Conservation (phyloP, 2,113 vertebrate species). For the Notechis scutatus region DNA sequence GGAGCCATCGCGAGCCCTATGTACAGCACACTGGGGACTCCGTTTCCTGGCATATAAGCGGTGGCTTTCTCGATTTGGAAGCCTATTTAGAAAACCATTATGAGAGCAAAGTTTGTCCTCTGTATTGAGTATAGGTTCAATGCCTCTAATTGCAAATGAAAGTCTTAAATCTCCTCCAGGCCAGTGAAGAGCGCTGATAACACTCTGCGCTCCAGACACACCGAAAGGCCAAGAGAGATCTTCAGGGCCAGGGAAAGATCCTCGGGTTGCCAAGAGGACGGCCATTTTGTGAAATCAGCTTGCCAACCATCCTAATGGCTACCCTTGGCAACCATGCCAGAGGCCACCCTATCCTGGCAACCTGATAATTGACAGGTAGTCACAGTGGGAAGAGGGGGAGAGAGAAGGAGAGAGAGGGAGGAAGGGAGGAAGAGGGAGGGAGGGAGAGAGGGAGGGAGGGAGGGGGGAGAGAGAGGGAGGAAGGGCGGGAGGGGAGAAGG, state of each 20-base stretch:
- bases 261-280: not conserved
- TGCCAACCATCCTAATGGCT: not conserved
- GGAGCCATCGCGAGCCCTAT: not conserved
- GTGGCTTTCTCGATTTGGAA: constrained; percentile 1
- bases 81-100: constrained; percentile 22
- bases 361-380: not conserved
- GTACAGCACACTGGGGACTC: not conserved
- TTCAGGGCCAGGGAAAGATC: not conserved
- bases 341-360: not conserved
- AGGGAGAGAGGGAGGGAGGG: fast-evolving
- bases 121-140: not conserved
- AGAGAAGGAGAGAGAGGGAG: too few species aligned
- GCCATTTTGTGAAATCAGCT: not conserved
- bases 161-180: not conserved
- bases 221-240: not conserved
- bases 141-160: constrained; percentile 6
- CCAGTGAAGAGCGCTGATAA: not conserved
- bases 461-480: fast-evolving
- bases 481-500: too few species aligned
- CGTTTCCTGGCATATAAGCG: not conserved
- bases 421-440: too few species aligned
- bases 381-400: not conserved
- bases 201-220: not conserved
- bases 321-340: not conserved
- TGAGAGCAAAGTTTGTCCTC: not conserved